Evolutionary conservation across 2,797 vertebrate species (phyloP), one percentile per base, ranked within the genome.

Genomic region (Pseudocheirus occidentalis): DNA sequence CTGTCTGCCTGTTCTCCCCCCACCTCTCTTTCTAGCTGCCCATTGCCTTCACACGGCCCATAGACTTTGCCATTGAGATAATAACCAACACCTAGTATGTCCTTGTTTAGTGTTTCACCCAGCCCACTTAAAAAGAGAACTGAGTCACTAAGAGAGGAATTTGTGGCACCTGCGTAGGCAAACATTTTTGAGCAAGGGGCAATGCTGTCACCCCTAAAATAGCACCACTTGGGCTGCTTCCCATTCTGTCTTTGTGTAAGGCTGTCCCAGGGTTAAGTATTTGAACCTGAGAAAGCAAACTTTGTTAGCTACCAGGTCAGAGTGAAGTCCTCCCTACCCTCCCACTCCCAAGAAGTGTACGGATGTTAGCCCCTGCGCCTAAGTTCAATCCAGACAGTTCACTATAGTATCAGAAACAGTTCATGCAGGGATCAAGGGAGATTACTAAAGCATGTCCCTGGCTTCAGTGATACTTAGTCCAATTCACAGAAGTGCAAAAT

Each of bases 381-480:
- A 87, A 87, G 40, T 87, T 87, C 21, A 11, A 10, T 87, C 0
- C 9, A 50, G 40, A 87, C 40, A 50, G 2, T 87, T 46, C 40
- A 46, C 40, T 87, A 28, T 27, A 27, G 40, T 28, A 87, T 87
- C 21, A 46, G 40, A 87, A 50, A 87, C 21, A 46, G 14, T 87
- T 87, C 10, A 0, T 40, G 16, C 40, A 50, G 14, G 34, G 98
- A 98, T 98, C 99, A 98, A 98, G 98, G 98, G 99, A 99, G 98
- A 99, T 99, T 99, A 99, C 98, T n/a, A 81, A 27, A 50, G 40
- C 40, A 46, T 87, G 97, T 90, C 0, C 29, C 98, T 98, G 97
- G 93, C 95, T 96, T 98, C 97, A 98, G 98, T 98, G 98, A 99
- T 97, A 98, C 93, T 96, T 97, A 98, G 93, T 96, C 66, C 24